Evolutionary conservation across 2,888 invertebrate species (phyloP).

Genomic region (Cantharis flavilabris): DNA sequence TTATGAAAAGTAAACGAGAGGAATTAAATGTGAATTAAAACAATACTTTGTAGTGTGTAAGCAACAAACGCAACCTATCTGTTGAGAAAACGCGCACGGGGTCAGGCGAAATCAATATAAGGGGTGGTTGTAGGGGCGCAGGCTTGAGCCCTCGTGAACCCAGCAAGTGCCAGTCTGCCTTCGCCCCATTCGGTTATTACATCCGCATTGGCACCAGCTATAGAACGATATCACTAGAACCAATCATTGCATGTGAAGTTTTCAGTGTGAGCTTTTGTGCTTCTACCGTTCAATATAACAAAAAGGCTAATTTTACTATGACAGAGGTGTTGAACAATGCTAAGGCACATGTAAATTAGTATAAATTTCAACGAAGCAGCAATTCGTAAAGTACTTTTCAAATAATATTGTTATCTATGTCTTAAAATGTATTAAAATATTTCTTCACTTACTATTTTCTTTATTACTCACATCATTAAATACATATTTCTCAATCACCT

Average conservation of each 20-base stretch:
- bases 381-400: not conserved
- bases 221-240: constrained; percentile 30
- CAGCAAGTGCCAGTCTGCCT: constrained; percentile 60
- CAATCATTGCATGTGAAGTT: constrained; percentile 31
- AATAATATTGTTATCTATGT: not conserved
- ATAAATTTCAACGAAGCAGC: not conserved
- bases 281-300: constrained; percentile 10
- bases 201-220: constrained; percentile 38
- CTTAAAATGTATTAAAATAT: not conserved
- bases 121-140: constrained; percentile 54
- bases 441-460: not conserved
- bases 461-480: not conserved
- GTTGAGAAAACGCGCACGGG: constrained; percentile 44
- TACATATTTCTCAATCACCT: not conserved
- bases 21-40: constrained; percentile 7
- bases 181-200: constrained; percentile 46
- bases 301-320: constrained; percentile 16
- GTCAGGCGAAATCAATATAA: constrained; percentile 55
- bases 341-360: constrained; percentile 21
- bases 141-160: constrained; percentile 58
- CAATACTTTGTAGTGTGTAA: constrained; percentile 36
- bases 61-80: constrained; percentile 42
- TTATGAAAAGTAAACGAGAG: constrained; percentile 1
- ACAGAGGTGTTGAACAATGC: constrained; percentile 8
- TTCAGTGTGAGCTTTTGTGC: constrained; percentile 25